Base-by-base conservation (phyloP, 2,888 invertebrate species). In the Chloromyia formosa region DNA sequence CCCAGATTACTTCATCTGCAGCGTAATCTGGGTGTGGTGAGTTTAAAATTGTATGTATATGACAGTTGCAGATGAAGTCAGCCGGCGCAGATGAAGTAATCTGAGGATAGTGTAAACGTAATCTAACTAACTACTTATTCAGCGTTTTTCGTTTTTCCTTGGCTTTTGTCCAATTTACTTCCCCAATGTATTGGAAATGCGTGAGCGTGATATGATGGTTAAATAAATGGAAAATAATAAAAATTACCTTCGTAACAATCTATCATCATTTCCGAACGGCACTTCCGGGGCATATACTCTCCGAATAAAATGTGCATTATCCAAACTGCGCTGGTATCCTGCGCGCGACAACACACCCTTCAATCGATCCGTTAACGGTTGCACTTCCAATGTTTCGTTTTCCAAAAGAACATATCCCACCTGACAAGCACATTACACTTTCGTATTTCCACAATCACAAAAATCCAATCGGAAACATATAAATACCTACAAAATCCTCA, bases 301-400 rank as follows among this genome's bases (percentile, higher is more conserved):
- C 54, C 75, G 75, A 10, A 78, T 53, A 16, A 78, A 53, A 56
- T 78, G 76, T 4, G 62, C 62, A 10, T 35, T 40, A 58, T 71
- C 71, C 71, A 58, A 58, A 58, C 58, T 42, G 3, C 42, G 40
- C 10, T 16, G n/a, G 18, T 71, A 71, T 71, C 61, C 73, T 73
- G 42, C 27, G 1, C 27, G 49, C n/a, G 53, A 27, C 0, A 74
- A 14, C 9, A n/a, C 16, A 20, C 49, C 20, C 18, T 80, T 82
- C 27, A 87, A 78, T 61, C 84, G 86, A 22, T 83, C 79, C 4
- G 87, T 86, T 77, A 92, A 80, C 0, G 93, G 93, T 20, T 89
- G 89, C 72, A 93, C 90, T 84, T 93, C 93, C 76, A 91, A 87
- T 0, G 91, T 91, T 0, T 89, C 86, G 80, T 92, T 90, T 76